Evolutionary conservation across 2,113 vertebrate species (phyloP).

Genomic region (Felis catus): F.catus_Fca126_mat1.0 CM031425.1:54219001-54219500

Average conservation of each 20-base stretch:
- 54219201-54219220: not conserved
- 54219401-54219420: slow-evolving; percentile 82
- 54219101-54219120: not conserved
- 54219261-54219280: not conserved
- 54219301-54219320: slow-evolving; percentile 72
- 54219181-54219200: not conserved
- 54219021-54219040: too few species aligned
- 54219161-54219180: not conserved
- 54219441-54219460: not conserved
- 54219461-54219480: not conserved
- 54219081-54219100: not conserved
- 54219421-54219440: slow-evolving; percentile 69
- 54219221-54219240: not conserved
- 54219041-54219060: not conserved
- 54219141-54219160: not conserved
- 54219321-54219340: slow-evolving; percentile 55
- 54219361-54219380: slow-evolving; percentile 82
- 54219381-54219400: slow-evolving; percentile 68
- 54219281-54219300: not conserved
- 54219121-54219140: not conserved
- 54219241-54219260: not conserved
- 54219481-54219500: not conserved
- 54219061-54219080: not conserved
- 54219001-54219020: too few species aligned
- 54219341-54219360: not conserved